Percentiles rank a stretch among this genome's conserved stretches.
phyloP scores from a whole-genome alignment of 2,113 vertebrate genomes.

The Pantherophis guttatus region DNA sequence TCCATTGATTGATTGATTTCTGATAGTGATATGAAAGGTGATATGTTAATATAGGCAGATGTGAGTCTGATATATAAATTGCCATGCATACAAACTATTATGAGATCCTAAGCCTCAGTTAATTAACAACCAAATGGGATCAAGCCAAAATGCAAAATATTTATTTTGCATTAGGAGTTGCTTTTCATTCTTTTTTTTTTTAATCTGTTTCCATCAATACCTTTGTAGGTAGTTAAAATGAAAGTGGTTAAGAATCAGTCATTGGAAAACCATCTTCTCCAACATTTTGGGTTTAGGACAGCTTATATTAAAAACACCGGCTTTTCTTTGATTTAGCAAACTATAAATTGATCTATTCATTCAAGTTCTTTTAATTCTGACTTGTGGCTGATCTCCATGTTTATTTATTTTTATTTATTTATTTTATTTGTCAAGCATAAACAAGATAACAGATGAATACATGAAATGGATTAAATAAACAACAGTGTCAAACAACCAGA shows the following conservation, averaged over 20 bases:
- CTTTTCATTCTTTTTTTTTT: too few species aligned
- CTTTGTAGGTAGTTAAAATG: neutral
- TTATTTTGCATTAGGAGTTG: neutral
- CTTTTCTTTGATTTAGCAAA: neutral
- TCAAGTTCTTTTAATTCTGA: neutral
- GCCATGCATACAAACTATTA: constrained; percentile 33
- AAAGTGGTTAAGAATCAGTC: neutral
- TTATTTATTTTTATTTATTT: too few species aligned
- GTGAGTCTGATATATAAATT: constrained; percentile 35
- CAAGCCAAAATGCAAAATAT: neutral
- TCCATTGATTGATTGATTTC: too few species aligned
- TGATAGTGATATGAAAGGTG: too few species aligned
- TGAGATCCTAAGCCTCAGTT: neutral
- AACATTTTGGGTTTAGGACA: neutral
- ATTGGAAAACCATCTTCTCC: neutral
- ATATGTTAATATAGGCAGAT: constrained; percentile 58
- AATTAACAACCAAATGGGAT: neutral
- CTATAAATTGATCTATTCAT: neutral
- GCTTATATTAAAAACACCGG: neutral
- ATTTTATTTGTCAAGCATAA: too few species aligned
- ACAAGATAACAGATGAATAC: too few species aligned
- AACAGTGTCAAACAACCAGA: neutral
- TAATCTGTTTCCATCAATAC: neutral
- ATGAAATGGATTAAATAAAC: neutral
- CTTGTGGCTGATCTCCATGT: neutral